Base-by-base conservation (phyloP, 2,888 invertebrate species). In the Amphipoea oculea region DNA sequence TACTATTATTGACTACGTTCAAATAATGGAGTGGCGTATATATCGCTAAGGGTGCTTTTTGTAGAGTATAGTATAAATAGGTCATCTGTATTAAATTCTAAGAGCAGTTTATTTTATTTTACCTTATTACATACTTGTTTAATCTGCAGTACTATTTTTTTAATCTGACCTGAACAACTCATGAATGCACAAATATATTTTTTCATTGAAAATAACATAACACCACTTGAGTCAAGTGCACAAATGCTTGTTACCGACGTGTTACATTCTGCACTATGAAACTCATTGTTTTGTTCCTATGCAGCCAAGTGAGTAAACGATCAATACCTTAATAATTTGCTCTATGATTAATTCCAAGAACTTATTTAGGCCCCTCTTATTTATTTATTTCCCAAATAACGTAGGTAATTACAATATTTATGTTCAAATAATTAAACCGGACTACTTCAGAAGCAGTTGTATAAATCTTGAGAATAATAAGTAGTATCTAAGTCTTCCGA, bases 211-310 rank as follows among this genome's bases (percentile, higher is more conserved):
- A 57, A 23, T 57, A 63, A 36, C 17, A 29, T 63, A 68, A 36
- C 17, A 40, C 17, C 54, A 72, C 62, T 72, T 74, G 79, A 75
- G 70, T 75, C 29, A 67, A 63, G 51, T 29, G 54, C 17, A 40
- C 14, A 54, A 72, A 51, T 73, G 68, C 45, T 20, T 66, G 40
- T 68, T 68, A 45, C 20, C 3, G 68, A 51, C 57, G 54, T 54
- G 17, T 54, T 71, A 29, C 42, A 71, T 54, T 71, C 51, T n/a
- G 14, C 23, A n/a, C n/a, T 66, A 20, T 70, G 23, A 62, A 36
- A 66, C 29, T 42, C 69, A 7, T 54, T 54, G 51, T 51, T 69
- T 12, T 69, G 6, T 40, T 4, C 14, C 7, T 36, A 36, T 0
- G 51, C 12, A 36, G 2, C 20, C 12, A 1, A 69, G 69, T 51